phyloP scores from a whole-genome alignment of 2,888 invertebrate genomes.

The Aromia moschata region DNA sequence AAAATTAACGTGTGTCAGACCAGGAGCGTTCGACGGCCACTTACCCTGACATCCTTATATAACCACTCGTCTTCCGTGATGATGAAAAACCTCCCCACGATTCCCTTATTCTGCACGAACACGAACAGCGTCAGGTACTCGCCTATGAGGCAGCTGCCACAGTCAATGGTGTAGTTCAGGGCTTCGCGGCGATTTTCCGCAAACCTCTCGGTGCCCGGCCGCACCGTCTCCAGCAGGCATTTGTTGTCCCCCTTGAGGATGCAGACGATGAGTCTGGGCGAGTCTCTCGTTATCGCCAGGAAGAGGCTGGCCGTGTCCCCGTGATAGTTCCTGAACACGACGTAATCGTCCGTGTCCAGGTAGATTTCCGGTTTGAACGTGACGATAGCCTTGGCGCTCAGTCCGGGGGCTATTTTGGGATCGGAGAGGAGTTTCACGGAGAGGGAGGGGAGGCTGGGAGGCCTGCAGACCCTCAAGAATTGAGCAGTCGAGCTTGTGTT shows the following conservation, averaged over 20 bases:
- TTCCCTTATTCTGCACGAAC: constrained; percentile 59
- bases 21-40: too few species aligned
- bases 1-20: too few species aligned
- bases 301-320: constrained; percentile 49
- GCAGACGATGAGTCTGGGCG: constrained; percentile 57
- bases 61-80: constrained; percentile 63
- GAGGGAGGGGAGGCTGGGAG: constrained; percentile 54
- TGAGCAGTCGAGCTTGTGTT: constrained; percentile 53
- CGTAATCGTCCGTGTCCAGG: constrained; percentile 53
- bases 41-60: constrained; percentile 57
- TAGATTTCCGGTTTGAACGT: constrained; percentile 55
- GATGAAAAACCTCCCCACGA: constrained; percentile 60
- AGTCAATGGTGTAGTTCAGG: constrained; percentile 60
- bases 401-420: constrained; percentile 60
- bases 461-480: constrained; percentile 49
- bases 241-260: constrained; percentile 45
- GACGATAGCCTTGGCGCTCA: constrained; percentile 56
- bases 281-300: constrained; percentile 55
- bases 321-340: constrained; percentile 54
- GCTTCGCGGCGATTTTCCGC: constrained; percentile 44
- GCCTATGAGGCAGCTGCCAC: constrained; percentile 60
- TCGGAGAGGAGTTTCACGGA: constrained; percentile 44
- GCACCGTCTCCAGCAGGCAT: constrained; percentile 19
- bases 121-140: constrained; percentile 51
- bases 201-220: constrained; percentile 35